Base-by-base conservation (phyloP, 2,113 vertebrate genomes). In the Pelusios castaneus region DNA sequence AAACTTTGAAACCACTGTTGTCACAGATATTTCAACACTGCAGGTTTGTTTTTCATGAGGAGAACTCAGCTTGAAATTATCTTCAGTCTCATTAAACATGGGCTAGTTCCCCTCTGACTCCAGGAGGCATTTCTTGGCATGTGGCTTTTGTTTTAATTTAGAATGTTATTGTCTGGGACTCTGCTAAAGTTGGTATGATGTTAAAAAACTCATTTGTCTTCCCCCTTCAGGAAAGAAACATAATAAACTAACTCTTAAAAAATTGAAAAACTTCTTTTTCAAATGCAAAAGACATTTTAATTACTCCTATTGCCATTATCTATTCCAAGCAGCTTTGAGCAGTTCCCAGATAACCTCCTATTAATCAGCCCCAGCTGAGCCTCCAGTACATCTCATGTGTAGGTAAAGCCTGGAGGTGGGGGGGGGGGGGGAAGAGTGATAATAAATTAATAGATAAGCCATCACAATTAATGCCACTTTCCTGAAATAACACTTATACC, bases 371-470 rank as follows among this genome's bases (percentile, higher is more conserved):
- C 97, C 97, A 95, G 97, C 97, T 97, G 98, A 98, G 97, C 95
- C 97, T 89, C 84, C 92, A 97, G 94, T 96, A 92, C 97, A 97
- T 98, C 98, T 97, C 96, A 91, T 97, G 94, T 97, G 97, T 98
- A 98, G 98, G 97, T 98, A 98, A 97, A 97, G 98, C 98, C 98
- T 97, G 97, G 97, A 98, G 98, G 98, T 98, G 95, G 97, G 96
- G 96, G 88, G 95, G 97, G 96, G 96, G 88, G 92, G 84, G 93
- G 87, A 96, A 95, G 96, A 97, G 98, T 98, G 98, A 98, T 98
- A 98, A 98, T 98, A 98, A 98, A 98, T 98, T 98, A 98, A 98
- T 98, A 98, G 98, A 98, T 98, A 98, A 98, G 98, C 98, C 98
- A 98, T 98, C 97, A 98, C 98, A 98, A 98, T 98, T 98, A 98